Conservation (phyloP, 1,140 invertebrate genomes). For the Heliconius hermathena region DNA sequence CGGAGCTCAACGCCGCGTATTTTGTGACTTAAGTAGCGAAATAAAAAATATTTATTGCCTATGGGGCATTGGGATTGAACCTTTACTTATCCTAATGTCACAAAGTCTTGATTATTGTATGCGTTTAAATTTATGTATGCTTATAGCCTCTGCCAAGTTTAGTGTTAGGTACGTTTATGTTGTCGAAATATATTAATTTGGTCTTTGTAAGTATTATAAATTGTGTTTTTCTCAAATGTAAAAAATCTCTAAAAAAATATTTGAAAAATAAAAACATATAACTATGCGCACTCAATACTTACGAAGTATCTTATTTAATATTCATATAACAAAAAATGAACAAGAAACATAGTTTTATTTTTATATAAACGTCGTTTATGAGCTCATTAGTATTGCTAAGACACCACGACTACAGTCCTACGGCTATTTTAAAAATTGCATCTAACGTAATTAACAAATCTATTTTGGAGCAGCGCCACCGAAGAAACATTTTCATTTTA, state of each 20-base stretch:
- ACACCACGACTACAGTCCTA: not conserved
- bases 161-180: not conserved
- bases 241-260: too few species aligned
- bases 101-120: too few species aligned
- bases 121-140: not conserved
- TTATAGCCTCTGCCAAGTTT: not conserved
- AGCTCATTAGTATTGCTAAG: slow-evolving; percentile 9
- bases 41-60: not conserved
- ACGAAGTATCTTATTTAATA: not conserved
- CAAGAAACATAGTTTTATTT: not conserved
- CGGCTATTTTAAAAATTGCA: slow-evolving; percentile 6
- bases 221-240: not conserved
- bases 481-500: not conserved
- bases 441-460: slow-evolving; percentile 1
- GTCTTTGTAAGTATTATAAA: not conserved
- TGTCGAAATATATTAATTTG: not conserved
- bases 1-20: too few species aligned
- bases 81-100: too few species aligned
- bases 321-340: not conserved
- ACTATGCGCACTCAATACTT: too few species aligned
- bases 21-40: not conserved
- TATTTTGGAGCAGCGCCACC: not conserved
- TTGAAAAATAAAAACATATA: too few species aligned
- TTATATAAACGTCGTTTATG: not conserved
- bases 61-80: too few species aligned